A percentile compares a stretch with the other conserved stretches of the same genome.
Conservation (phyloP, 2,888 invertebrate species). For the Zaprionus lineosus region DNA sequence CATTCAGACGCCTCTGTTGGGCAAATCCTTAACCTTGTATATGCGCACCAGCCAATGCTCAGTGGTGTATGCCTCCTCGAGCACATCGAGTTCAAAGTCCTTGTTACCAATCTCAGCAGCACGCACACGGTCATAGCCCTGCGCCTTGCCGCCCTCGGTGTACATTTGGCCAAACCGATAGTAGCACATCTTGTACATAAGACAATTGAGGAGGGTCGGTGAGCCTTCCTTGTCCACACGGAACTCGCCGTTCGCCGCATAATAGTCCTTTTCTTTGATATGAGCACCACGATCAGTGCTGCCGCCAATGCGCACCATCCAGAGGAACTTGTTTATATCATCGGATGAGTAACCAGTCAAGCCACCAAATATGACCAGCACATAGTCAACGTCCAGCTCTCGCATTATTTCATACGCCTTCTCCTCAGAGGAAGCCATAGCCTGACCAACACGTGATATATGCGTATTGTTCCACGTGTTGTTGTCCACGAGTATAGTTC, state of each 20-base stretch:
- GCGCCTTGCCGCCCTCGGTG: slow-evolving; percentile 96
- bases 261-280: slow-evolving; percentile 98
- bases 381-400: slow-evolving; percentile 98
- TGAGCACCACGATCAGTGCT: slow-evolving; percentile 97
- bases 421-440: slow-evolving; percentile 98
- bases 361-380: slow-evolving; percentile 99
- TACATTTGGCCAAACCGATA: slow-evolving; percentile 97
- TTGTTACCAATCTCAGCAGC: slow-evolving; percentile 99
- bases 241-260: slow-evolving; percentile 97
- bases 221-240: slow-evolving; percentile 97
- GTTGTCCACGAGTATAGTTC: slow-evolving; percentile 98
- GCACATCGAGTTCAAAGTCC: slow-evolving; percentile 97
- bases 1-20: slow-evolving; percentile 91
- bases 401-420: slow-evolving; percentile 99
- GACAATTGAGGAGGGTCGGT: slow-evolving; percentile 94
- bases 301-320: slow-evolving; percentile 99
- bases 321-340: slow-evolving; percentile 99
- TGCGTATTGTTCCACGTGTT: slow-evolving; percentile 99
- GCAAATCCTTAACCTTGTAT: slow-evolving; percentile 97
- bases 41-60: slow-evolving; percentile 99
- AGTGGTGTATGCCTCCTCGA: slow-evolving; percentile 99
- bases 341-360: slow-evolving; percentile 99
- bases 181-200: slow-evolving; percentile 99
- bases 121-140: slow-evolving; percentile 97
- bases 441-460: slow-evolving; percentile 98